Evolutionary conservation across 2,888 invertebrate species (phyloP), one percentile per base, ranked within the genome.

Genomic region (Nephrotoma flavescens): DNA sequence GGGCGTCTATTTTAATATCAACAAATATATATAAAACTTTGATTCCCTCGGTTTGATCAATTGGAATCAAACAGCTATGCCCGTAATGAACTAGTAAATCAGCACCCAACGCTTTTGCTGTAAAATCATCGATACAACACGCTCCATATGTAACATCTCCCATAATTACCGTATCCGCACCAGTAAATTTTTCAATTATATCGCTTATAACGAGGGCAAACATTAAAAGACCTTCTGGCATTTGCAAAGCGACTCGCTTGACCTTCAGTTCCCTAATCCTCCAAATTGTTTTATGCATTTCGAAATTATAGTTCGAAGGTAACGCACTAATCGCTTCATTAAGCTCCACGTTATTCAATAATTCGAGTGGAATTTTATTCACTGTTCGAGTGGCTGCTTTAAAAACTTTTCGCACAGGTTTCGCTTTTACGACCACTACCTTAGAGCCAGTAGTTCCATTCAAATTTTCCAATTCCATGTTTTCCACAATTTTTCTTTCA

Each of bases 91-190:
- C 95, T 88, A 99, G 92, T 41, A 99, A 92, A 89, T 99, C 97
- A 7, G 97, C 97, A 11, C 96, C 96, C 45, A 99, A 93, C 0
- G 98, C 97, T 89, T 94, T 94, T 0, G 99, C 99, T 0, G 98
- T 98, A 90, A 95, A 96, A 92, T 99, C 99, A 90, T 99, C 99
- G 11, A 99, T 95, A 91, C 99, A 99, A 91, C 99, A 99, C 0
- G 99, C 99, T 52, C 99, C 99, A 90, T 99, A 99, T 0, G 99
- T 99, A 15, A 99, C 99, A 92, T 99, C 99, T 6, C 98, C 99
- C 97, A 99, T 97, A 88, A 99, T 98, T 86, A 99, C 94, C 0
- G 96, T 96, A 89, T 99, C 98, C 2, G 97, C 97, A 47, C 94
- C 94, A 1, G 97, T 97, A 90, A 98, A 97, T 87, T 94, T 93